A percentile compares a stretch with the other conserved stretches of the same genome.
Evolutionary conservation across 2,888 invertebrate species (phyloP).

Genomic region (Amphipoea oculea): DNA sequence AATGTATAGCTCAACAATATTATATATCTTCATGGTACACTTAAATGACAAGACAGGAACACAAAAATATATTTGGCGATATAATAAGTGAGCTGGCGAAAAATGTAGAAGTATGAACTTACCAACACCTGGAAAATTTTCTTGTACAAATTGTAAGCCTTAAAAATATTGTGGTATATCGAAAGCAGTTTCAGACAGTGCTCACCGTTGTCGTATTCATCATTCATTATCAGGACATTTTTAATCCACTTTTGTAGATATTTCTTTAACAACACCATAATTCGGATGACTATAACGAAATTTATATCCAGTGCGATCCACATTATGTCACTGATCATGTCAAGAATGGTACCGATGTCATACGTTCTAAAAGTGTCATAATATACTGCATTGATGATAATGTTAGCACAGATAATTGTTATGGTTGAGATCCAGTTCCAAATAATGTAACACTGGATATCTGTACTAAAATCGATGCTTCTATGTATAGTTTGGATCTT

Average conservation of each 20-base stretch:
- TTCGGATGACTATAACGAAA: constrained; percentile 11
- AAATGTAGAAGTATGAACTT: not conserved
- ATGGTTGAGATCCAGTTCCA: constrained; percentile 44
- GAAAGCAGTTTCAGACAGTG: not conserved
- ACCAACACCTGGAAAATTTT: constrained; percentile 25
- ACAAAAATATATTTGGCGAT: too few species aligned
- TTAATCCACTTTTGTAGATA: constrained; percentile 20
- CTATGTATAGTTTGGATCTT: constrained; percentile 47
- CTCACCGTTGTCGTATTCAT: not conserved
- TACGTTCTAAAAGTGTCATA: too few species aligned
- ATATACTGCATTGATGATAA: too few species aligned
- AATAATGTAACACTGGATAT: constrained; percentile 12
- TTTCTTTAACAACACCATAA: constrained; percentile 13
- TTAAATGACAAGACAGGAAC: too few species aligned
- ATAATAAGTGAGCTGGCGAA: too few species aligned
- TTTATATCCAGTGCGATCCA: constrained; percentile 16
- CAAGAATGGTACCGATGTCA: too few species aligned
- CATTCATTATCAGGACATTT: not conserved
- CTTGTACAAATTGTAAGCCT: constrained; percentile 8
- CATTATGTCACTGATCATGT: not conserved
- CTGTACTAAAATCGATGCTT: constrained; percentile 13
- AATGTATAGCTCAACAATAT: too few species aligned
- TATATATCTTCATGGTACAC: too few species aligned
- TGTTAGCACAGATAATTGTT: not conserved
- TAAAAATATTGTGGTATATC: constrained; percentile 26